Base-by-base conservation (phyloP, 1,140 invertebrate species). In the Euura saliciscinereae region DNA sequence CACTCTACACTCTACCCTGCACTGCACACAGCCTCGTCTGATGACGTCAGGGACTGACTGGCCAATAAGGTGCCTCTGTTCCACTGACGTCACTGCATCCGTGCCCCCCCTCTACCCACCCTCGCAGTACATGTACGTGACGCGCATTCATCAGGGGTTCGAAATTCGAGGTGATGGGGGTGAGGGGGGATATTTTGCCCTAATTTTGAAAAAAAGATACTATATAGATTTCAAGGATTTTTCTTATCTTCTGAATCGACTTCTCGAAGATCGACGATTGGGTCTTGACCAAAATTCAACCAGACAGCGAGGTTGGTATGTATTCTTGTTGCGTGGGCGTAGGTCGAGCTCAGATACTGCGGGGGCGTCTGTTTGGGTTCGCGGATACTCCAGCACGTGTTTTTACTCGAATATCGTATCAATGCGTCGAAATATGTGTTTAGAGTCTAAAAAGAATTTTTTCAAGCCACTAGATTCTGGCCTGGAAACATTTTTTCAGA, bases 81-180 rank as follows among this genome's bases (percentile, higher is more conserved):
- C 71, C 69, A 77, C 79, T 82, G 82, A 86, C 85, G 85, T 86
- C 84, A 86, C 77, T 79, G 82, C 82, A 82, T 84, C 80, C 51
- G 51, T 11, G 10, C 51, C 51, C 51, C 51, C 51, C 51, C 51
- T n/a, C 51, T 59, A 2, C 6, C 51, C 28, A 28, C 51, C 13
- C 13, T 28, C 28, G 28, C 28, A 3, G 8, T 8, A 11, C 51
- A n/a, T n/a, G 8, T 71, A 80, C 75, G 82, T 86, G 84, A 86
- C 84, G 83, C 82, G 78, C 80, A 84, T 85, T 84, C 80, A 59
- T 59, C 75, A 79, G 76, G 78, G 77, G 76, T 78, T 80, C 77
- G 77, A 66, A 78, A 28, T 28, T 28, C 1, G 28, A 28, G 28
- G 28, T 28, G 28, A 70, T 70, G 73, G 67, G 74, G 78, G 75